Percentiles rank a stretch among this genome's conserved stretches.
These are phyloP conservation scores for Denticeps clupeoides DNA, from an alignment of 2,797 vertebrate genomes.

Conservation along the genomic window DNA sequence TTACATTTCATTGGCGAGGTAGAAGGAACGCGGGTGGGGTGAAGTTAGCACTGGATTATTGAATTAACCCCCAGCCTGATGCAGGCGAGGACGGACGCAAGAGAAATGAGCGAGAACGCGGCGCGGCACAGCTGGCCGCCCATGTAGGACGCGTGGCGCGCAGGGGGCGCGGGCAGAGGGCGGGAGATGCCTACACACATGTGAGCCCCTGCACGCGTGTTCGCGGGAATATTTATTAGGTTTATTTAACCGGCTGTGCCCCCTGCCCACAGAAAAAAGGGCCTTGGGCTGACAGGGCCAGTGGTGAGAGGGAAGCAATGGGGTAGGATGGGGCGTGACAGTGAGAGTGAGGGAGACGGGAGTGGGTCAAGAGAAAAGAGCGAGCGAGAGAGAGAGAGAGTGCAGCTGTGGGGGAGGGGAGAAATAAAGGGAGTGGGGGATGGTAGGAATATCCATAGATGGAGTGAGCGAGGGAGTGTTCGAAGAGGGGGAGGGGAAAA, in stretches of 20 bases:
- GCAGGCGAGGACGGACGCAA: background rate
- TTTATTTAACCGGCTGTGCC: conserved; percentile 28
- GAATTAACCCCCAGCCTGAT: background rate
- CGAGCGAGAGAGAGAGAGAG: conserved; percentile 12
- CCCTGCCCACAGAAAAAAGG: conserved; percentile 2
- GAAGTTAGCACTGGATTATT: background rate
- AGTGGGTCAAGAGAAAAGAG: conserved; percentile 8
- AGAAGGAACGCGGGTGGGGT: conserved; percentile 11
- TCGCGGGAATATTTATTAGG: conserved; percentile 23
- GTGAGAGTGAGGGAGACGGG: background rate
- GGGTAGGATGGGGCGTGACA: background rate
- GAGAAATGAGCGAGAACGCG: background rate
- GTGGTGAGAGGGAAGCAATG: background rate
- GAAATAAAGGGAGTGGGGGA: conserved; percentile 7
- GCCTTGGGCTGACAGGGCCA: background rate
- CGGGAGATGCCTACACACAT: conserved; percentile 1
- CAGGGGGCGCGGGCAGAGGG: background rate
- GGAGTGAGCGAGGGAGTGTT: background rate
- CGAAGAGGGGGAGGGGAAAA: background rate
- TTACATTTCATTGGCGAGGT: conserved; percentile 9
- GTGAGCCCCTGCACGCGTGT: conserved; percentile 21
- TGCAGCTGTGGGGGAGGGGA: background rate
- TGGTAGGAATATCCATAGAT: background rate
- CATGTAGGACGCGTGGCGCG: background rate
- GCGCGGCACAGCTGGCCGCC: background rate